Conservation (phyloP, 2,113 vertebrate genomes). For the Dissostichus mawsoni region DNA sequence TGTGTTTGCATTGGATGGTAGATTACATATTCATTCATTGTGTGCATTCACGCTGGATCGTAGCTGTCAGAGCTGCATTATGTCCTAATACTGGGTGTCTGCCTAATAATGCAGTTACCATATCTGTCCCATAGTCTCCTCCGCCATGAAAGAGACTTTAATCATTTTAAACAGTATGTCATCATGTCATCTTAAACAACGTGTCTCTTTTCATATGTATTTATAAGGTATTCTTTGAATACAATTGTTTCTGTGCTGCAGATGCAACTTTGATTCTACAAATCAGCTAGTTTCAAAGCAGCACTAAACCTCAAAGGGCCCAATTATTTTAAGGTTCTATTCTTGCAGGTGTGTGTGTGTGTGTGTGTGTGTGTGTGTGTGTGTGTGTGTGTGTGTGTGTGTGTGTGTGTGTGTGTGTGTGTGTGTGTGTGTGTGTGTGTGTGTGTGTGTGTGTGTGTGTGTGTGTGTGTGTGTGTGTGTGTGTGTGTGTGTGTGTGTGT, state of each 20-base stretch:
- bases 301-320: not conserved
- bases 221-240: constrained; percentile 2
- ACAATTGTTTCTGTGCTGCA: not conserved
- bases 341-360: not conserved
- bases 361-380: too few relatives aligned
- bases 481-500: constrained; percentile 4
- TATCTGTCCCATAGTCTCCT: constrained; percentile 8
- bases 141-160: constrained; percentile 14
- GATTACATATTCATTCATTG: constrained; percentile 23
- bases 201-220: constrained; percentile 6
- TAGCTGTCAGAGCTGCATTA: not conserved
- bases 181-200: not conserved
- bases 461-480: constrained; percentile 12
- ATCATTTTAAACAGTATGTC: constrained; percentile 17
- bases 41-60: constrained; percentile 19
- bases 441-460: constrained; percentile 9
- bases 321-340: constrained; percentile 33
- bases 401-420: not conserved
- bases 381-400: too few relatives aligned
- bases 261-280: constrained; percentile 27
- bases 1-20: not conserved
- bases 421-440: constrained; percentile 2
- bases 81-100: not conserved
- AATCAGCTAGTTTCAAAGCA: constrained; percentile 11
- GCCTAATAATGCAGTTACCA: constrained; percentile 13